Conservation (phyloP, 92 coral and sea anemone species). For the Phymanthus crucifer region DNA sequence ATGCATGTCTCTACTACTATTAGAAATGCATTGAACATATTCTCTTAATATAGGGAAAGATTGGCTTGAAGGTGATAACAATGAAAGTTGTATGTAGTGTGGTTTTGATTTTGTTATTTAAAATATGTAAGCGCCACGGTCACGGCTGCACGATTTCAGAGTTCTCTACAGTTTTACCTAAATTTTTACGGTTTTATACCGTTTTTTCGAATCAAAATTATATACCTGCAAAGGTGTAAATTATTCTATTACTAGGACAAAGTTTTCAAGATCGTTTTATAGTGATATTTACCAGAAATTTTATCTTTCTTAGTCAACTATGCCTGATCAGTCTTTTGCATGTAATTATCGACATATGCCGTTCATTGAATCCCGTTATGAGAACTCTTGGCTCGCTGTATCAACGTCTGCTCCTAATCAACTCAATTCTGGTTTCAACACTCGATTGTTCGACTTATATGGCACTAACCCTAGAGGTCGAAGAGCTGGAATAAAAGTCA, state of each 20-base stretch:
- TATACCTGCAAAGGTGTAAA: too few relatives aligned
- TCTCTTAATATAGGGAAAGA: too few relatives aligned
- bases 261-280: neutral
- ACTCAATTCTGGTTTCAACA: neutral
- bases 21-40: too few relatives aligned
- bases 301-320: neutral
- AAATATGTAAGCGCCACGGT: slow-evolving; percentile 15
- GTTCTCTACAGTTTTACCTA: neutral
- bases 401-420: neutral
- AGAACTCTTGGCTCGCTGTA: neutral
- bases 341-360: slow-evolving; percentile 1
- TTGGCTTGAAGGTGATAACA: too few relatives aligned
- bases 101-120: too few relatives aligned
- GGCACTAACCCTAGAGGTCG: neutral
- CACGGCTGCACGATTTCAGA: slow-evolving; percentile 17
- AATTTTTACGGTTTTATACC: slow-evolving; percentile 1
- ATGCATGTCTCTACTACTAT: too few relatives aligned
- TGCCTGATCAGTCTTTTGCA: slow-evolving; percentile 17
- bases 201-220: neutral
- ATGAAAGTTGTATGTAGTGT: too few relatives aligned
- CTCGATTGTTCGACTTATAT: slow-evolving; percentile 7
- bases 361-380: neutral
- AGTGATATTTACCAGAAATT: neutral
- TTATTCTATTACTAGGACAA: too few relatives aligned
- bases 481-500: slow-evolving; percentile 12